These are phyloP conservation scores for Bombus difficillimus DNA, from an alignment of 1,140 invertebrate genomes.

Conservation along the genomic window DNA sequence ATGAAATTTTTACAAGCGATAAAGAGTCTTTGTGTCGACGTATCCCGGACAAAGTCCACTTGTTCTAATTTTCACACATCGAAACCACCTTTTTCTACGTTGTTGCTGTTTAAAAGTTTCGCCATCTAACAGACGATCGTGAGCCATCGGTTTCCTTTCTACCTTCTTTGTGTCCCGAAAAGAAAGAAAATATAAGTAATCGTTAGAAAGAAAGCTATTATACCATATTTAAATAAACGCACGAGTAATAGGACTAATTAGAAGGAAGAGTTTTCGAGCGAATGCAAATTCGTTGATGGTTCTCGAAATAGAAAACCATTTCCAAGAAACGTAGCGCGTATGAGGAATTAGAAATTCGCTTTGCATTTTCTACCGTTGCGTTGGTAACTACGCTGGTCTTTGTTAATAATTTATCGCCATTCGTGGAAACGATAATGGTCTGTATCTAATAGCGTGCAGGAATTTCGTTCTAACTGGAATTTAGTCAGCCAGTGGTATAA, in stretches of 20 bases:
- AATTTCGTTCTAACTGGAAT: slow-evolving; percentile 26
- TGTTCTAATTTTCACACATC: too few relatives aligned
- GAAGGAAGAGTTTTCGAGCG: slow-evolving; percentile 6
- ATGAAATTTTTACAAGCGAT: slow-evolving; percentile 5
- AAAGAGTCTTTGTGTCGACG: neutral
- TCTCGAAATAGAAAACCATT: slow-evolving; percentile 44
- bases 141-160: neutral
- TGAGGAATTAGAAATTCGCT: slow-evolving; percentile 39
- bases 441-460: slow-evolving; percentile 36
- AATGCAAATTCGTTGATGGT: slow-evolving; percentile 1
- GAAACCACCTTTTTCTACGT: too few relatives aligned
- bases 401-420: slow-evolving; percentile 21
- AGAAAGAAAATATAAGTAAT: slow-evolving; percentile 3
- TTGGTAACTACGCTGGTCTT: neutral
- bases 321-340: neutral
- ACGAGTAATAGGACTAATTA: slow-evolving; percentile 13
- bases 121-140: too few relatives aligned
- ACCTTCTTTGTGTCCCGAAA: too few relatives aligned
- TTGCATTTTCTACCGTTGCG: slow-evolving; percentile 20
- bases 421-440: slow-evolving; percentile 44
- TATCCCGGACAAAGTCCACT: neutral
- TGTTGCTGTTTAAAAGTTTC: neutral
- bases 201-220: neutral
- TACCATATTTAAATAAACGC: neutral
- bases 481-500: slow-evolving; percentile 2